Evolutionary conservation across 2,888 invertebrate species (phyloP).

Genomic region (Tillus elongatus): DNA sequence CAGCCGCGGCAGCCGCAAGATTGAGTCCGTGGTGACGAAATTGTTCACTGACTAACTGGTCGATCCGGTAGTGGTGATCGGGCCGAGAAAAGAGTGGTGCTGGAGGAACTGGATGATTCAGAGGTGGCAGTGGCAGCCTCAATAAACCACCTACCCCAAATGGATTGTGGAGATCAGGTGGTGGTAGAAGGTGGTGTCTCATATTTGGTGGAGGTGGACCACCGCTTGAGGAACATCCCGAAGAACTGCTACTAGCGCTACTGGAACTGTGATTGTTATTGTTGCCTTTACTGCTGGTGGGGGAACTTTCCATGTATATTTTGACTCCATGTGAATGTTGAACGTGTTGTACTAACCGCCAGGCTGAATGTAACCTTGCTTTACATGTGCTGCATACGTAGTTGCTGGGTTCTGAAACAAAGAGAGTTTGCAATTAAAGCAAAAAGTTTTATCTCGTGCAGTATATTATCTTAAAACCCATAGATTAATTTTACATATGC

Average conservation of each 20-base stretch:
- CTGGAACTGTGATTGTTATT: constrained; percentile 51
- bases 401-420: constrained; percentile 82
- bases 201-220: constrained; percentile 54
- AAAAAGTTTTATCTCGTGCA: too few relatives aligned
- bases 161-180: constrained; percentile 65
- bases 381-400: constrained; percentile 93
- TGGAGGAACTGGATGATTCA: constrained; percentile 61
- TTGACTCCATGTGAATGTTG: constrained; percentile 90
- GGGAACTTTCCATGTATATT: constrained; percentile 70
- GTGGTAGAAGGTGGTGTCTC: constrained; percentile 60
- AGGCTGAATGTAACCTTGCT: constrained; percentile 84
- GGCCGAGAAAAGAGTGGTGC: constrained; percentile 69
- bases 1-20: constrained; percentile 64
- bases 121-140: constrained; percentile 65
- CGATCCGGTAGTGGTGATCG: constrained; percentile 73
- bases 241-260: constrained; percentile 43
- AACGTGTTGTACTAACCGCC: constrained; percentile 90
- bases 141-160: constrained; percentile 65
- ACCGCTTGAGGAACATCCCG: constrained; percentile 46
- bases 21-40: constrained; percentile 72
- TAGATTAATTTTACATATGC: not conserved
- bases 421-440: too few relatives aligned
- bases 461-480: too few relatives aligned
- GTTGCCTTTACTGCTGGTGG: constrained; percentile 30
- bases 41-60: constrained; percentile 74